Conservation (phyloP, 2,113 vertebrate genomes). For the Leptobrachium leishanense region DNA sequence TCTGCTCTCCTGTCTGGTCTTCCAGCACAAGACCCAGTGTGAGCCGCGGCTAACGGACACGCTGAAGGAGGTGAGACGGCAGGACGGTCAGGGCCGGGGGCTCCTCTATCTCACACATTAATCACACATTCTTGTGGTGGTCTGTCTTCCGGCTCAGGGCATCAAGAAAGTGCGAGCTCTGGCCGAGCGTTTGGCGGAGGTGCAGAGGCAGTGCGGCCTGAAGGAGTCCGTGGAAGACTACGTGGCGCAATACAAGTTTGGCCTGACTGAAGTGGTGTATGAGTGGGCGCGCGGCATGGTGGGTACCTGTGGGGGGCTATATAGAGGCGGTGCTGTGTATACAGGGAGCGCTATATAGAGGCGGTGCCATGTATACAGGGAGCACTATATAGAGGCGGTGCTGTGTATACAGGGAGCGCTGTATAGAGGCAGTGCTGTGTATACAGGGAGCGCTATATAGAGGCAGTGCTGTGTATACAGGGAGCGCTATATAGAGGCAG, state of each 20-base stretch:
- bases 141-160: conserved; percentile 49
- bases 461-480: too few relatives aligned
- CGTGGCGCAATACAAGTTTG: conserved; percentile 88
- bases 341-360: too few relatives aligned
- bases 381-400: too few relatives aligned
- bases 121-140: too few relatives aligned
- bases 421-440: too few relatives aligned
- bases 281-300: conserved; percentile 94
- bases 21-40: conserved; percentile 79
- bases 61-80: conserved; percentile 72
- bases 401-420: too few relatives aligned
- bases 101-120: too few relatives aligned
- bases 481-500: too few relatives aligned
- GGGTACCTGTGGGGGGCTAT: conserved; percentile 52
- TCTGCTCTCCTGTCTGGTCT: conserved; percentile 84
- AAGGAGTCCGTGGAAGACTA: conserved; percentile 82
- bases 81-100: too few relatives aligned
- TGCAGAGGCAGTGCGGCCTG: conserved; percentile 82
- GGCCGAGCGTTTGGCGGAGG: conserved; percentile 77
- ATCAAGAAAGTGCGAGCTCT: conserved; percentile 76
- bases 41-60: conserved; percentile 78
- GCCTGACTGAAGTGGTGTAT: conserved; percentile 88
- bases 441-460: too few relatives aligned
- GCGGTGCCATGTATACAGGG: too few relatives aligned
- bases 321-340: too few relatives aligned